Base-by-base conservation (phyloP, 2,888 invertebrate genomes). In the Allygus modestus region DNA sequence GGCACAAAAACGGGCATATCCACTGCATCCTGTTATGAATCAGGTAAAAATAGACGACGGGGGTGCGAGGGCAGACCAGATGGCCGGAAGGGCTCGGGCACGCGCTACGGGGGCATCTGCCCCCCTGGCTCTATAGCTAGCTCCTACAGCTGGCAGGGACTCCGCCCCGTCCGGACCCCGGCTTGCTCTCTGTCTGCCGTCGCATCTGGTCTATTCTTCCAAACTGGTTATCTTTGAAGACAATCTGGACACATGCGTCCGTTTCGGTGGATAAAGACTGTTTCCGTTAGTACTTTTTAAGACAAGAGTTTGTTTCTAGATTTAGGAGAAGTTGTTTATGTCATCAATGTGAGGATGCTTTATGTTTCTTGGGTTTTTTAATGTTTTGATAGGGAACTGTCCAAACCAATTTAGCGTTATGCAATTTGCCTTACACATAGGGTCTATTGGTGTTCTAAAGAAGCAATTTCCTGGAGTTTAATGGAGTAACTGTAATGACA, bases 61-160 rank as follows among this genome's bases (percentile, higher is more conserved):
- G 43, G 69, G 73, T n/a, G 73, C 26, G 26, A 11, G 7, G 73
- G 41, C 9, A 0, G 33, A 12, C 54, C 54, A 54, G 54, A 54
- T 54, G 54, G 26, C 73, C 37, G 17, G 73, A 73, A 15, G 73
- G 69, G 28, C 73, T n/a, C 28, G n/a, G 11, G 37, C 28, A 41
- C 69, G 26, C 41, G 73, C 73, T 37, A 7, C 20, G 28, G 1
- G 73, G 73, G 41, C 37, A 20, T 41, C 41, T 37, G 41, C 73
- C 73, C 73, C 73, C 41, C 73, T 73, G 73, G 73, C 73, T 41
- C n/a, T n/a, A n/a, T n/a, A n/a, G n/a, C n/a, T n/a, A 69, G 11
- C 7, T 20, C 2, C 26, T 20, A 5, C 69, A 69, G 69, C 69
- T 69, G 69, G 23, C 23, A 31, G 69, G 43, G 73, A 31, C 41